Conservation (phyloP, 2,888 invertebrate species). For the Prosopocoilus inquinatus region DNA sequence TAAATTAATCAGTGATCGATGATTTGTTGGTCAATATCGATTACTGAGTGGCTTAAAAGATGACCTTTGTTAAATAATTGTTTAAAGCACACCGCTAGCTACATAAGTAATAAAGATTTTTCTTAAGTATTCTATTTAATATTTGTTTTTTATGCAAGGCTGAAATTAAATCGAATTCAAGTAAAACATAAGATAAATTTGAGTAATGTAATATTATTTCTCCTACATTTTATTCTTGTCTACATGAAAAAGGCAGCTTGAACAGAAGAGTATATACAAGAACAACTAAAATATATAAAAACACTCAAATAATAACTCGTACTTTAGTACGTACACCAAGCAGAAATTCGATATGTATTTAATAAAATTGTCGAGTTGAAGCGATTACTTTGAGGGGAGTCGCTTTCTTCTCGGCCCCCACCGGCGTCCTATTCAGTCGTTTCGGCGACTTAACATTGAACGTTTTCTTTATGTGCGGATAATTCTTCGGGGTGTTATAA, state of each 20-base stretch:
- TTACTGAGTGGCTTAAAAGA: no score
- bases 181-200: no score
- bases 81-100: no score
- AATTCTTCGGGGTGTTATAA: slow-evolving; percentile 39
- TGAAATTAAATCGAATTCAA: no score
- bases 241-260: background rate
- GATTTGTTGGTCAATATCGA: no score
- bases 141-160: no score
- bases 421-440: slow-evolving; percentile 54
- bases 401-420: slow-evolving; percentile 51
- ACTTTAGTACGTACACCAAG: background rate
- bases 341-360: background rate
- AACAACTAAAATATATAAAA: background rate
- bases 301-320: background rate
- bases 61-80: no score
- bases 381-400: slow-evolving; percentile 57
- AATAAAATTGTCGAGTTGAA: slow-evolving; percentile 14
- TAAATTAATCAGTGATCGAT: no score
- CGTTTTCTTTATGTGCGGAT: slow-evolving; percentile 61
- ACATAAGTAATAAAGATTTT: no score
- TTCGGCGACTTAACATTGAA: slow-evolving; percentile 58
- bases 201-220: no score
- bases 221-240: background rate
- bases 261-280: slow-evolving; percentile 1
- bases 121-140: no score